phyloP scores from a whole-genome alignment of 2,113 vertebrate genomes.

The Melanostigma gelatinosum region DNA sequence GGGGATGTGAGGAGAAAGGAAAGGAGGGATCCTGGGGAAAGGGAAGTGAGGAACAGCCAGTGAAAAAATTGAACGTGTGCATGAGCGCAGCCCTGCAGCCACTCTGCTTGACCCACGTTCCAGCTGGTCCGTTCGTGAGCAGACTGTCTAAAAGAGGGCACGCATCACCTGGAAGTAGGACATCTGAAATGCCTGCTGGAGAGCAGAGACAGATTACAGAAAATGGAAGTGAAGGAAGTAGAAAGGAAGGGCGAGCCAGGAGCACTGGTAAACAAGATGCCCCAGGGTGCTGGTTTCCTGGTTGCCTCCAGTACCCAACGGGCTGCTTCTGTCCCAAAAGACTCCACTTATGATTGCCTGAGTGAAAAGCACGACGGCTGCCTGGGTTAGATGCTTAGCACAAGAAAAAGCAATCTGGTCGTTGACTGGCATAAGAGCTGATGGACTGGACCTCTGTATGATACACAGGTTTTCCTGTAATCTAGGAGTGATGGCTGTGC shows the following conservation, averaged over 20 bases:
- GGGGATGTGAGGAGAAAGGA: neutral
- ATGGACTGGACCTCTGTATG: neutral
- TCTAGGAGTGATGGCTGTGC: neutral
- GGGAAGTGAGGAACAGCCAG: neutral
- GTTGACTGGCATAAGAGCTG: neutral
- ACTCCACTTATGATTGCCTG: conserved; percentile 51
- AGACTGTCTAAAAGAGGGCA: conserved; percentile 16
- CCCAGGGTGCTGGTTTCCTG: conserved; percentile 72
- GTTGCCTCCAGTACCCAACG: conserved; percentile 49
- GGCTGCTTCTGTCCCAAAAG: conserved; percentile 47
- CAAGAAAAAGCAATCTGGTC: conserved; percentile 18
- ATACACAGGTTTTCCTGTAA: neutral
- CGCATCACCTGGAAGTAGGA: conserved; percentile 16
- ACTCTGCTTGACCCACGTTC: conserved; percentile 26
- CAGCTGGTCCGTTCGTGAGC: conserved; percentile 31
- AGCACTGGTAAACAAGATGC: conserved; percentile 71
- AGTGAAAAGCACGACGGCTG: conserved; percentile 47
- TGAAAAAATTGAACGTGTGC: conserved; percentile 26
- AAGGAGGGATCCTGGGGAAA: neutral
- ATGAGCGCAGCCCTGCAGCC: conserved; percentile 29
- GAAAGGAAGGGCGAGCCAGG: conserved; percentile 23
- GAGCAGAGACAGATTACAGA: conserved; percentile 20
- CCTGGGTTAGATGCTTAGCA: conserved; percentile 24
- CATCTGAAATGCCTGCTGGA: neutral
- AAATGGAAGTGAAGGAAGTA: conserved; percentile 32